Evolutionary conservation across 1,140 invertebrate genomes (phyloP).

Genomic region (Apis laboriosa): DNA sequence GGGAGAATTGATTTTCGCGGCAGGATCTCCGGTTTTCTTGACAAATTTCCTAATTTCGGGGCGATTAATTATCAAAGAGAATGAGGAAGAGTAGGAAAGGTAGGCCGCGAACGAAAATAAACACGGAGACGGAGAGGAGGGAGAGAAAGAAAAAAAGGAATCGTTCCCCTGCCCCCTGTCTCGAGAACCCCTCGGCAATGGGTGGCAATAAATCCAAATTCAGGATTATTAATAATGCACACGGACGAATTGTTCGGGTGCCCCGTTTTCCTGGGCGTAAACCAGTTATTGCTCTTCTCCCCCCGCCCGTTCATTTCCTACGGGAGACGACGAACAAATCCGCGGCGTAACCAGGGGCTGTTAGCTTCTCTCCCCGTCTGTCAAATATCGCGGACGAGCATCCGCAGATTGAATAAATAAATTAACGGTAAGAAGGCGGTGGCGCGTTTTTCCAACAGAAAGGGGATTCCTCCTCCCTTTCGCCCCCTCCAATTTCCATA

Average conservation of each 20-base stretch:
- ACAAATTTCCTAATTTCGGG: constrained; percentile 10
- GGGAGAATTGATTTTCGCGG: not conserved
- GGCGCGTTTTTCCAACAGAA: not conserved
- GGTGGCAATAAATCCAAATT: constrained; percentile 56
- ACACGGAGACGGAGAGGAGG: not conserved
- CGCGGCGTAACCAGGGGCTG: constrained; percentile 15
- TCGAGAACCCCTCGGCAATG: not conserved
- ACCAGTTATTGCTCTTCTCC: constrained; percentile 46
- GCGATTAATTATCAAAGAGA: constrained; percentile 13
- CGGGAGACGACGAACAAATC: constrained; percentile 55
- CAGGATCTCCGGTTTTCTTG: not conserved
- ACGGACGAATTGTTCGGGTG: constrained; percentile 58
- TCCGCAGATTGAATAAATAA: constrained; percentile 54
- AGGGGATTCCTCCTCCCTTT: not conserved
- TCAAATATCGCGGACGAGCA: constrained; percentile 54
- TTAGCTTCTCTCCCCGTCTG: constrained; percentile 34
- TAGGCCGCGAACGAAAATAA: not conserved
- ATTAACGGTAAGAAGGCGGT: constrained; percentile 34
- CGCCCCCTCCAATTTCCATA: not conserved
- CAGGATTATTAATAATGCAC: constrained; percentile 57
- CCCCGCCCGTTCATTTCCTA: constrained; percentile 55
- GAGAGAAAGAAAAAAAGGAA: not conserved
- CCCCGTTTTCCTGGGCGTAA: constrained; percentile 44
- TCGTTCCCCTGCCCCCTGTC: not conserved
- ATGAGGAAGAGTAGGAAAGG: not conserved